Evolutionary conservation across 2,797 vertebrate species (phyloP).

Genomic region (Dendrocincla tyrannina): DNA sequence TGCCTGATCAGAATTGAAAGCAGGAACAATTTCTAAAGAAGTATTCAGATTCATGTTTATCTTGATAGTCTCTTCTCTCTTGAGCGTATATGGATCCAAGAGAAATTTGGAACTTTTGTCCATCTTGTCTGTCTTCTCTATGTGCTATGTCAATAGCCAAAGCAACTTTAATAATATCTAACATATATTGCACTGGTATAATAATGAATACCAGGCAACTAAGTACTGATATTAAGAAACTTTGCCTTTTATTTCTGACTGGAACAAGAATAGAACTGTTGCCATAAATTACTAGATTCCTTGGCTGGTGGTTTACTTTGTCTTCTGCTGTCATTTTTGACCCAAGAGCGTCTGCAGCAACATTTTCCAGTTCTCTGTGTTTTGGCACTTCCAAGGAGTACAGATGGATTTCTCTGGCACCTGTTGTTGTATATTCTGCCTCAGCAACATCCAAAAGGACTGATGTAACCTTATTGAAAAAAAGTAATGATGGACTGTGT

Average conservation of each 20-base stretch:
- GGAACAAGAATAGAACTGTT: not conserved
- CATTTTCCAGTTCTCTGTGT: conserved; percentile 37
- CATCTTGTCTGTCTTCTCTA: not conserved
- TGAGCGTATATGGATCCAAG: not conserved
- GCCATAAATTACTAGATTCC: not conserved
- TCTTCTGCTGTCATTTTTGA: conserved; percentile 15
- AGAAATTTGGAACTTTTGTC: not conserved
- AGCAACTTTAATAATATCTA: not conserved
- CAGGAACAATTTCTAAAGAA: not conserved
- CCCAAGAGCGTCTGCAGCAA: not conserved
- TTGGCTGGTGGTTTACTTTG: not conserved
- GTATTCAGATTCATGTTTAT: not conserved
- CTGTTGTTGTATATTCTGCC: conserved; percentile 43
- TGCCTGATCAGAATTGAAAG: not conserved
- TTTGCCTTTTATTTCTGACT: not conserved
- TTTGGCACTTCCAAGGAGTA: conserved; percentile 40
- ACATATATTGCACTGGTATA: not conserved
- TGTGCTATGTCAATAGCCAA: fast-evolving
- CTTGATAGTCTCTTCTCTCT: not conserved
- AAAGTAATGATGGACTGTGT: not conserved
- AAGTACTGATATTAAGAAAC: not conserved
- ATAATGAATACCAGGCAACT: not conserved
- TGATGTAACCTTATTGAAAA: conserved; percentile 57
- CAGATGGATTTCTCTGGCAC: conserved; percentile 65
- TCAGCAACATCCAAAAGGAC: conserved; percentile 1